phyloP scores from a whole-genome alignment of 2,113 vertebrate genomes.

The Macquaria ambigua region DNA sequence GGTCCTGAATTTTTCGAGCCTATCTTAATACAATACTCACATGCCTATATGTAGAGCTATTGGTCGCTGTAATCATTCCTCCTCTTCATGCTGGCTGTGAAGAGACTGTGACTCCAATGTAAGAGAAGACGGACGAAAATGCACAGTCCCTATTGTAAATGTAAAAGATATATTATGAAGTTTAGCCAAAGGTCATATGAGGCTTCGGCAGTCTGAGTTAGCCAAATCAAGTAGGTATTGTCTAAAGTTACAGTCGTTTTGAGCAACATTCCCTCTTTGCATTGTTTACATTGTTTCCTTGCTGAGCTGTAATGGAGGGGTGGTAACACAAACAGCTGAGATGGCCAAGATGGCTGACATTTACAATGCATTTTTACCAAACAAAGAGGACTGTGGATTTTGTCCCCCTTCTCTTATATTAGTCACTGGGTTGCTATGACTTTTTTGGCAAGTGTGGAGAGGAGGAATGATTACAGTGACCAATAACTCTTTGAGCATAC shows the following conservation, averaged over 20 bases:
- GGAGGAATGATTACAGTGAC: neutral
- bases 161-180: neutral
- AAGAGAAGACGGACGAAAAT: neutral
- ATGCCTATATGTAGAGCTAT: slow-evolving; percentile 14
- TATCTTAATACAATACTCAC: neutral
- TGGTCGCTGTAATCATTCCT: neutral
- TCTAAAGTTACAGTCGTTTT: neutral
- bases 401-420: neutral
- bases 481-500: neutral
- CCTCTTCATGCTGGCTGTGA: neutral
- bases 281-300: neutral
- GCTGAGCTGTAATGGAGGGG: neutral
- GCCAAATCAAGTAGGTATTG: neutral
- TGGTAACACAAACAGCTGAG: neutral
- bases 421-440: neutral
- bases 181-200: neutral
- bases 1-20: slow-evolving; percentile 32
- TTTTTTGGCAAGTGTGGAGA: neutral
- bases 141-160: neutral
- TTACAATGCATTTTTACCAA: neutral
- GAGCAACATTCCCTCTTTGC: neutral
- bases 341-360: neutral
- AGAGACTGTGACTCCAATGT: neutral
- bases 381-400: neutral
- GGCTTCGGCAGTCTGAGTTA: neutral